A percentile compares a stretch with the other conserved stretches of the same genome.
These are phyloP conservation scores for Pygmarrhopalites habei DNA, from an alignment of 1,140 invertebrate genomes.

Conservation along the genomic window DNA sequence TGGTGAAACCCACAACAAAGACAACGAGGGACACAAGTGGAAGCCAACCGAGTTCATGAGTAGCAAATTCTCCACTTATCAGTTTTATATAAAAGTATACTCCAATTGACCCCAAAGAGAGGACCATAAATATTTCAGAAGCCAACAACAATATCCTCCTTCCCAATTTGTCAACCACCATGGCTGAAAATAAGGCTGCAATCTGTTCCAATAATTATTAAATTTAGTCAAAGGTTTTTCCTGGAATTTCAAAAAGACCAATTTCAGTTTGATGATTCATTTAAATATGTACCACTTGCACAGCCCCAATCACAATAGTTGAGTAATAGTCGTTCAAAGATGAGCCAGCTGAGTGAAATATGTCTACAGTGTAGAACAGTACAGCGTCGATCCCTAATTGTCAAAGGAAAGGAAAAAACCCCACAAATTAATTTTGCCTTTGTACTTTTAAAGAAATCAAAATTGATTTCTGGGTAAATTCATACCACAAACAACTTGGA, in stretches of 20 bases:
- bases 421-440: too few species aligned
- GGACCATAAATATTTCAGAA: conserved; percentile 47
- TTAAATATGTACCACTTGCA: conserved; percentile 50
- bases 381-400: conserved; percentile 48
- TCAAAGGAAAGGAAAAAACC: conserved; percentile 69
- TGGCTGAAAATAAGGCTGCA: conserved; percentile 47
- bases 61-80: too few species aligned
- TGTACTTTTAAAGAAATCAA: conserved; percentile 63
- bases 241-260: too few species aligned
- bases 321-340: conserved; percentile 39
- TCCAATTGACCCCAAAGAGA: conserved; percentile 45
- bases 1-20: conserved; percentile 47
- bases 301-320: conserved; percentile 48
- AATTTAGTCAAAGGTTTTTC: too few species aligned
- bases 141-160: conserved; percentile 51
- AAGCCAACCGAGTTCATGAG: conserved; percentile 42
- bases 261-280: too few species aligned
- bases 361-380: conserved; percentile 55
- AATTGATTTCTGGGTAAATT: conserved; percentile 56
- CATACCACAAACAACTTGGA: conserved; percentile 37
- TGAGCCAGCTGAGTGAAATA: conserved; percentile 44
- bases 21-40: conserved; percentile 47
- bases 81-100: conserved; percentile 47
- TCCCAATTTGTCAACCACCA: conserved; percentile 56
- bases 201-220: too few species aligned